Conservation (phyloP, 2,888 invertebrate genomes). For the Icerya purchasi region DNA sequence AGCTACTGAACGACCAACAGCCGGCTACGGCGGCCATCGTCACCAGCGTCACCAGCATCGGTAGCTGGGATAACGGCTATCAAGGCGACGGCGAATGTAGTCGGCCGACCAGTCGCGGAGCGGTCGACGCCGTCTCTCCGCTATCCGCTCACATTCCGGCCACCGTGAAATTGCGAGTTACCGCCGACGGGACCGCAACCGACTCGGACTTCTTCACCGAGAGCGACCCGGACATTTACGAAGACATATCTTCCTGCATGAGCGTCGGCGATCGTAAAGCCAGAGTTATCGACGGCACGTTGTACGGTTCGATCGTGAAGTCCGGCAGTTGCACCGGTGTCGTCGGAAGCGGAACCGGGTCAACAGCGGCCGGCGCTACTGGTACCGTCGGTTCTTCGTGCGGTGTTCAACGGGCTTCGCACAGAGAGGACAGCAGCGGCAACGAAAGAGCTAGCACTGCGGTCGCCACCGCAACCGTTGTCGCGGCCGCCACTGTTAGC, state of each 20-base stretch:
- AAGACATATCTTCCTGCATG: conserved; percentile 36
- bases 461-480: background rate
- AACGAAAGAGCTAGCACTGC: background rate
- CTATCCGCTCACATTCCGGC: conserved; percentile 36
- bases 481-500: conserved; percentile 23
- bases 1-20: background rate
- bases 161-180: conserved; percentile 12
- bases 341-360: conserved; percentile 14
- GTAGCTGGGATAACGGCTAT: conserved; percentile 81
- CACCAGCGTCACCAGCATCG: conserved; percentile 72
- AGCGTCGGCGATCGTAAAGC: conserved; percentile 46
- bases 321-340: conserved; percentile 12
- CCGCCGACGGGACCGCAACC: conserved; percentile 48
- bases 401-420: conserved; percentile 13
- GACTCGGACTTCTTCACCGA: conserved; percentile 81
- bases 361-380: conserved; percentile 2
- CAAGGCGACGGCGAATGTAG: conserved; percentile 83
- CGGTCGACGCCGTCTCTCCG: conserved; percentile 29
- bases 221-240: conserved; percentile 69
- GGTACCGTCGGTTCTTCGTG: background rate
- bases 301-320: conserved; percentile 38
- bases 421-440: conserved; percentile 11
- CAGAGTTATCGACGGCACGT: conserved; percentile 70
- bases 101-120: conserved; percentile 58
- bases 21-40: conserved; percentile 31